These are phyloP conservation scores for Megaustenia siamemsis DNA, from an alignment of 2,888 invertebrate species.

Conservation along the genomic window DNA sequence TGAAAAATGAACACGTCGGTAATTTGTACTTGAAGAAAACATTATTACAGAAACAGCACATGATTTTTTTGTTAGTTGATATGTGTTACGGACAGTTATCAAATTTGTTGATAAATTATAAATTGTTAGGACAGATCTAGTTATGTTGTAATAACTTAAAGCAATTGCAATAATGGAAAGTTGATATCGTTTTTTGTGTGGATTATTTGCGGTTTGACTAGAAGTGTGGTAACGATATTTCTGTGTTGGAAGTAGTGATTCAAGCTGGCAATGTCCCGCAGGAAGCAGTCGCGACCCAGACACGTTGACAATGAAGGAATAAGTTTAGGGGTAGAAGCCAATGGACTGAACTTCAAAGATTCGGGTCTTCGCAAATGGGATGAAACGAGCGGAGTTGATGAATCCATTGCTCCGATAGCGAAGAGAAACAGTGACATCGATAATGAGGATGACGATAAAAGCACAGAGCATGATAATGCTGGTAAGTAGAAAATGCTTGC, in stretches of 20 bases:
- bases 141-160: too few relatives aligned
- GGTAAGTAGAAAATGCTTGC: slow-evolving; percentile 45
- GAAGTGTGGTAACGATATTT: too few relatives aligned
- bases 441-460: slow-evolving; percentile 27
- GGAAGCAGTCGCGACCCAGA: slow-evolving; percentile 58
- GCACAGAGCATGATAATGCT: background rate
- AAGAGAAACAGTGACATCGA: slow-evolving; percentile 20
- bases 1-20: background rate
- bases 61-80: too few relatives aligned
- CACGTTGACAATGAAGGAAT: slow-evolving; percentile 55
- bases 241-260: too few relatives aligned
- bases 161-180: too few relatives aligned
- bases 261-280: slow-evolving; percentile 51
- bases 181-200: too few relatives aligned
- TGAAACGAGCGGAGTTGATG: background rate
- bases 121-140: too few relatives aligned
- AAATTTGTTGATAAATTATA: too few relatives aligned
- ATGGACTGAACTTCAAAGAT: background rate
- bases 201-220: too few relatives aligned
- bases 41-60: too few relatives aligned
- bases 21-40: background rate
- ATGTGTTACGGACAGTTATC: too few relatives aligned
- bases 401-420: background rate
- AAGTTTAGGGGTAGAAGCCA: slow-evolving; percentile 17
- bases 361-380: background rate